A percentile compares a stretch with the other conserved stretches of the same genome.
Evolutionary conservation across 2,113 vertebrate genomes (phyloP).

Genomic region (Tapirus terrestris): DNA sequence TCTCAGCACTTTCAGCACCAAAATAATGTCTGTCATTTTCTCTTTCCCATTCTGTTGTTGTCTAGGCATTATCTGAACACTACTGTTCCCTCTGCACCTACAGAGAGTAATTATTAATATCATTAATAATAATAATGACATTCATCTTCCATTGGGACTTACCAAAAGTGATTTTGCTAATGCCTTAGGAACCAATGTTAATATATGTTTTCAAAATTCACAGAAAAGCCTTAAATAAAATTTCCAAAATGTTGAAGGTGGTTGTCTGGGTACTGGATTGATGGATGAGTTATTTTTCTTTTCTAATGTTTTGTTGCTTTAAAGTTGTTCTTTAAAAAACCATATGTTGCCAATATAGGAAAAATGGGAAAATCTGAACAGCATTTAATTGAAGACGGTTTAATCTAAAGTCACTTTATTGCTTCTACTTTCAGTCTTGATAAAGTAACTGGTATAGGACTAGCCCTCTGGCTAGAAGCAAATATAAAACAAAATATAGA

Average conservation of each 20-base stretch:
- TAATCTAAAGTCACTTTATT: background rate
- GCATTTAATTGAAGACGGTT: background rate
- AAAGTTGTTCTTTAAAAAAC: background rate
- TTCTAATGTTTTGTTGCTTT: background rate
- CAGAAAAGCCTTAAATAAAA: background rate
- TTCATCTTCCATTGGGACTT: background rate
- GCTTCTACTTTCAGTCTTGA: background rate
- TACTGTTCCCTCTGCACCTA: background rate
- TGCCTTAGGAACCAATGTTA: background rate
- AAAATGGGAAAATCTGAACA: background rate
- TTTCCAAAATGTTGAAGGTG: background rate
- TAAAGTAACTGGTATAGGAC: background rate
- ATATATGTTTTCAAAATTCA: background rate
- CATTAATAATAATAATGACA: background rate
- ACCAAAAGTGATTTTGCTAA: background rate
- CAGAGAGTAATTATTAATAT: background rate
- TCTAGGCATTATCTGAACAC: background rate
- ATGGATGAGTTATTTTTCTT: background rate
- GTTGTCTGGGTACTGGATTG: background rate
- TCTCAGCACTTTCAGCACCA: background rate
- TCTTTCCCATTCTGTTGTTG: background rate
- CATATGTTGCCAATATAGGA: background rate
- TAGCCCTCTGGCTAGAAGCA: background rate
- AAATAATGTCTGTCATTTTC: background rate
- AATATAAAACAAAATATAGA: slow-evolving; percentile 35